Evolutionary conservation across 2,113 vertebrate genomes (phyloP).

Genomic region (Urocolius indicus): DNA sequence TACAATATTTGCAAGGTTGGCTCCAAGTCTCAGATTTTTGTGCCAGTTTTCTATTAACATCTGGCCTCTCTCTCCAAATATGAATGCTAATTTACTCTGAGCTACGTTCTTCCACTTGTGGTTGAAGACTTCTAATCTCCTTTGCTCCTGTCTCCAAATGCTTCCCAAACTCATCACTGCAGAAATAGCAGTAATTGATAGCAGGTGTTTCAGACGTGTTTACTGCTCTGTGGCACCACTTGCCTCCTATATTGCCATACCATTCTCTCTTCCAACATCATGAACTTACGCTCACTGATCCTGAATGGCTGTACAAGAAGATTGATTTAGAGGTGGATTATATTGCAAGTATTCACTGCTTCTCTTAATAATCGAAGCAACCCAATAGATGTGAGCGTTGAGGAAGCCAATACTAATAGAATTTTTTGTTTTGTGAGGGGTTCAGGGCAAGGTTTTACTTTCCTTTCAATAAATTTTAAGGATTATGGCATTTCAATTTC

Average conservation of each 20-base stretch:
- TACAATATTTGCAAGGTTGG: not conserved
- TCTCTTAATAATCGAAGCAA: not conserved
- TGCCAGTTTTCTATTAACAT: not conserved
- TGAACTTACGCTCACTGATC: constrained; percentile 15
- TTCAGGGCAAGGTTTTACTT: constrained; percentile 47
- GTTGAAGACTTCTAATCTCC: not conserved
- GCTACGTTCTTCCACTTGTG: not conserved
- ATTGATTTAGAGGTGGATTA: constrained; percentile 37
- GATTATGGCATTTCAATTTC: not conserved
- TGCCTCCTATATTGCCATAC: not conserved
- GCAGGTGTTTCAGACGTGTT: not conserved
- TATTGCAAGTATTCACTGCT: constrained; percentile 19
- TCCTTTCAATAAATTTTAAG: constrained; percentile 38
- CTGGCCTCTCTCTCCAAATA: not conserved
- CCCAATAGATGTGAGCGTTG: not conserved
- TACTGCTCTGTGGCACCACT: not conserved
- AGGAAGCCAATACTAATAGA: constrained; percentile 46
- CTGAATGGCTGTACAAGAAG: not conserved
- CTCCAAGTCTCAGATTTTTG: not conserved
- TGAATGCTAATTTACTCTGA: not conserved
- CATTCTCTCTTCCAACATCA: not conserved
- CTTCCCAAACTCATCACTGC: not conserved
- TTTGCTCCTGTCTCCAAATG: not conserved
- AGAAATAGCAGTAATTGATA: not conserved
- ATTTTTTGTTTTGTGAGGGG: constrained; percentile 6